Base-by-base conservation (phyloP, 2,888 invertebrate species). In the Hofmannophila pseudospretella region DNA sequence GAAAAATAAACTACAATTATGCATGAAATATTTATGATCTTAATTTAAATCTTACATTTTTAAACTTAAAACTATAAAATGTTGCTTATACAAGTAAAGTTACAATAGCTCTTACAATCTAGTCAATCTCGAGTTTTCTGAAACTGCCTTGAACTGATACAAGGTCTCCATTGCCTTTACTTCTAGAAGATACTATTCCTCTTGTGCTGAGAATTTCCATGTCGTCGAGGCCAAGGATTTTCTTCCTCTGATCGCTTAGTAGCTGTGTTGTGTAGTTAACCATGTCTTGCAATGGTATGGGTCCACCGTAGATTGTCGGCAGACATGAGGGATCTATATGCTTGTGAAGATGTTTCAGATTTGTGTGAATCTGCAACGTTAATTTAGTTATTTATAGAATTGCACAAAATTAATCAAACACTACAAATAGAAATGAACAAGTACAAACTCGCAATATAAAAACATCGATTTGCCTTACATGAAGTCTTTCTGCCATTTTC, bases 301-400 rank as follows among this genome's bases (percentile, higher is more conserved):
- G 75, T 1, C 95, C 95, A 0, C 95, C 95, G 61, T 92, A 91
- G 52, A 91, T 91, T 14, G 89, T 82, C 0, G 95, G 95, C 27
- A 95, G 77, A 41, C 93, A 91, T 7, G 84, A 81, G 0, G 81
- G 56, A 49, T 92, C 91, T 2, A 94, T 68, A 32, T 80, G 68
- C 44, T 90, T 88, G 44, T 89, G 86, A 5, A 94, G 69, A 7
- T 90, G 89, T 33, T 89, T 88, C 3, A 89, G 52, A 37, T 86
- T 89, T 34, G 88, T 80, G 62, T 93, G 88, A 12, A 90, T 68
- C 89, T 90, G 72, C 28, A 81, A 79, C 34, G 3, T 22, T n/a
- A n/a, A n/a, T n/a, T n/a, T 23, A 22, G 9, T 28, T 3, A 12
- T 4, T 29, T 4, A 9, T 7, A 23, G 11, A 30, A 29, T 20